phyloP scores from a whole-genome alignment of 2,113 vertebrate species.

The Alligator mississippiensis region DNA sequence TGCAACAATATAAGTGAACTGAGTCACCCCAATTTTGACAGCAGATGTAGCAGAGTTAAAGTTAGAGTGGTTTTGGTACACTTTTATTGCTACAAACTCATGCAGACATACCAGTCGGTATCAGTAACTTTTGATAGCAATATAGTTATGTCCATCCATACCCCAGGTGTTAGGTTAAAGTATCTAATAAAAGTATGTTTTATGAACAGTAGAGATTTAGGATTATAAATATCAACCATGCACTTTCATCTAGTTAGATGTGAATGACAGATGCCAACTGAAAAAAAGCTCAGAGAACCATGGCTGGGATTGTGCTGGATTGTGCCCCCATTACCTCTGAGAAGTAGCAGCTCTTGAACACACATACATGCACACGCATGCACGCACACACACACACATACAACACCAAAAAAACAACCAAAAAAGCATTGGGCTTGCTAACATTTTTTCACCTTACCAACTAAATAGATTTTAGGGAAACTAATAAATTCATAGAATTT shows the following conservation, averaged over 20 bases:
- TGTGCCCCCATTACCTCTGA: neutral
- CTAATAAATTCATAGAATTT: neutral
- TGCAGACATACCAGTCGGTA: too few relatives aligned
- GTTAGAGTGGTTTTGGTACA: too few relatives aligned
- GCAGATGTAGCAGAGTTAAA: too few relatives aligned
- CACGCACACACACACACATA: neutral
- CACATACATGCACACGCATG: too few relatives aligned
- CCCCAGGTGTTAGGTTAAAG: too few relatives aligned
- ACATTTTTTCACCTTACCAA: neutral
- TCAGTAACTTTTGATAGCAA: too few relatives aligned
- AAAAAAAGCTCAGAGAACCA: neutral
- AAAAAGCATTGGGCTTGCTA: neutral
- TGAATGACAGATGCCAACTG: neutral
- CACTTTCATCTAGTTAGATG: neutral
- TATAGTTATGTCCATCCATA: too few relatives aligned
- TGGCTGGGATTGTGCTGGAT: neutral
- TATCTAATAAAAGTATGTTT: too few relatives aligned
- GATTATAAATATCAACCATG: slow-evolving; percentile 12
- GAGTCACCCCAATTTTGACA: too few relatives aligned
- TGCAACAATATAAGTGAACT: too few relatives aligned
- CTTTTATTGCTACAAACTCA: too few relatives aligned
- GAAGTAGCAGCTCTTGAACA: neutral
- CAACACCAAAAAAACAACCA: neutral
- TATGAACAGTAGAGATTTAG: slow-evolving; percentile 21
- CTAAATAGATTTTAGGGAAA: neutral